Percentiles rank a stretch among this genome's conserved stretches.
Evolutionary conservation across 2,888 invertebrate species (phyloP).

Genomic region (Pollenia angustigena): DNA sequence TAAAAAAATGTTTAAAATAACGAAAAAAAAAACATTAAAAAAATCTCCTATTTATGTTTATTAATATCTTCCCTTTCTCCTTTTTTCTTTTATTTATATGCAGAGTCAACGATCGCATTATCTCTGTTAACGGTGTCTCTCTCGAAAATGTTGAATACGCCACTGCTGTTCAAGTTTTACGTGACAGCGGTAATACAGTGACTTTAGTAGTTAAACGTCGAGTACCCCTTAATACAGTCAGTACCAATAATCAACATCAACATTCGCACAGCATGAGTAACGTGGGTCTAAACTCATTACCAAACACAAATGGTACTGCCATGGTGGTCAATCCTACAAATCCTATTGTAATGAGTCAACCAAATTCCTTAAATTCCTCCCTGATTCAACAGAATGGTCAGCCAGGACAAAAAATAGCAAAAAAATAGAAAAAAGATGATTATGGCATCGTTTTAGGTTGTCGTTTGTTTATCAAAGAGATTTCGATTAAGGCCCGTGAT

Average conservation of each 20-base stretch:
- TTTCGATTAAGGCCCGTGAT: constrained; percentile 92
- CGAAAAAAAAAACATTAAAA: too few relatives aligned
- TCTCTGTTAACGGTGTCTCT: constrained; percentile 97
- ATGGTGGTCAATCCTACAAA: constrained; percentile 70
- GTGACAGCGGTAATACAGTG: constrained; percentile 95
- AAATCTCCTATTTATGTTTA: too few relatives aligned
- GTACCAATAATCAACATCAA: constrained; percentile 80
- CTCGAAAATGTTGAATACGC: constrained; percentile 99
- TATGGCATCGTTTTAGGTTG: constrained; percentile 98
- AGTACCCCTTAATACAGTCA: constrained; percentile 83
- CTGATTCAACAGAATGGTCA: constrained; percentile 77
- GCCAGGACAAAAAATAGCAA: constrained; percentile 91
- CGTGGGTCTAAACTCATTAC: constrained; percentile 78
- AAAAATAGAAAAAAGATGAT: constrained; percentile 98
- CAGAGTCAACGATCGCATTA: constrained; percentile 98
- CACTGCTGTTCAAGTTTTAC: constrained; percentile 94
- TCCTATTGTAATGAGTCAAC: constrained; percentile 79
- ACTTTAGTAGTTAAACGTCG: constrained; percentile 94
- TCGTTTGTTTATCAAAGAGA: constrained; percentile 96
- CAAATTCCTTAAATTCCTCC: constrained; percentile 81
- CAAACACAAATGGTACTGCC: constrained; percentile 68
- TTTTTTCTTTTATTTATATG: constrained; percentile 62
- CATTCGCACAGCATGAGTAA: constrained; percentile 84
- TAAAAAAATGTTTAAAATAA: too few relatives aligned
- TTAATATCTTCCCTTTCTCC: too few relatives aligned